Percentiles rank a stretch among this genome's conserved stretches.
These are phyloP conservation scores for Pristionchus fissidentatus DNA, from an alignment of 2,888 invertebrate species.

Conservation along the genomic window DNA sequence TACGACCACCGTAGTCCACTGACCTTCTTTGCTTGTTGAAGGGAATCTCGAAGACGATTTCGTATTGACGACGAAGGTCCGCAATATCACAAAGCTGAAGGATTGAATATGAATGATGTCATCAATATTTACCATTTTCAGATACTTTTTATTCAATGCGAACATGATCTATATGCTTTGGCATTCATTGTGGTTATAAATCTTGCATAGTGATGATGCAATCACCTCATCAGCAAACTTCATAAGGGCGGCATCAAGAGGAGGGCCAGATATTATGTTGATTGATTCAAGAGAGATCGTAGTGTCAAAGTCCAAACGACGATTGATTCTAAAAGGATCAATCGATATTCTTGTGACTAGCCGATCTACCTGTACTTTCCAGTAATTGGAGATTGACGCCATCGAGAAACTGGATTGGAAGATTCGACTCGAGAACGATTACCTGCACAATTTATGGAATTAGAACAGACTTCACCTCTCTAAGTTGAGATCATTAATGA, in stretches of 20 bases:
- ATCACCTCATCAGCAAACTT: constrained; percentile 54
- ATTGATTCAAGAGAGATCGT: constrained; percentile 29
- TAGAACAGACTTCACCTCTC: neutral
- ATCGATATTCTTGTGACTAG: too few species aligned
- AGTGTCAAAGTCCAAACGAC: neutral
- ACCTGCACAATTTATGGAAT: too few species aligned
- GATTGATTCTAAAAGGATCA: neutral
- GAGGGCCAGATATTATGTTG: constrained; percentile 27
- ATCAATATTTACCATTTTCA: too few species aligned
- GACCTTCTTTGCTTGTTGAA: constrained; percentile 50
- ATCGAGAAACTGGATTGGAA: neutral
- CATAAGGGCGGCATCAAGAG: constrained; percentile 57
- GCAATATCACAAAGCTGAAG: constrained; percentile 31
- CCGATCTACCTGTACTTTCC: neutral
- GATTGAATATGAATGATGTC: neutral
- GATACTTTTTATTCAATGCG: too few species aligned
- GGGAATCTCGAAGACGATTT: constrained; percentile 51
- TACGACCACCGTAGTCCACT: neutral
- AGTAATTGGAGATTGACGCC: neutral
- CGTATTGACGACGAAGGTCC: constrained; percentile 47
- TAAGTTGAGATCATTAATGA: neutral
- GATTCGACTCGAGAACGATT: constrained; percentile 19
- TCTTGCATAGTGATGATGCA: neutral
- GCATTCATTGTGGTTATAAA: too few species aligned
- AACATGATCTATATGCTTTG: neutral